Evolutionary conservation across 2,888 invertebrate species (phyloP).

Genomic region (Iselma pallidipennis): DNA sequence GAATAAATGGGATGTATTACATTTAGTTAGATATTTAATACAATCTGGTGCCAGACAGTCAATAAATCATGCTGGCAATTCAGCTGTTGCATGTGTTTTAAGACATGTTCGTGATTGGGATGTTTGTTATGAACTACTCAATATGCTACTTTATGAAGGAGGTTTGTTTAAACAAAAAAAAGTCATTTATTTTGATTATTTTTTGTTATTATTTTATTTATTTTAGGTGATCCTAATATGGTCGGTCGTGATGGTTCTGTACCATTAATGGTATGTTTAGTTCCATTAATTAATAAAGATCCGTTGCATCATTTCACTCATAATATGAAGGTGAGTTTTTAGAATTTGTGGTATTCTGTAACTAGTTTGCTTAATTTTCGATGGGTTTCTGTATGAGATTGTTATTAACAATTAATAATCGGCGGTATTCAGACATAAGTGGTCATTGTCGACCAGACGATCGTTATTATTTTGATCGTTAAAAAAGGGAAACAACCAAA

Average conservation of each 20-base stretch:
- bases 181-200: too few species aligned
- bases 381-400: too few species aligned
- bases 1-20: constrained; percentile 76
- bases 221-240: constrained; percentile 66
- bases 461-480: too few species aligned
- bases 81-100: constrained; percentile 71
- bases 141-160: constrained; percentile 64
- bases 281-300: constrained; percentile 75
- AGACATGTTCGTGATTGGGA: constrained; percentile 73
- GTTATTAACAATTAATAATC: too few species aligned
- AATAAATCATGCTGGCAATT: constrained; percentile 71
- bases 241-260: constrained; percentile 73
- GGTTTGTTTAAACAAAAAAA: too few species aligned
- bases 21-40: constrained; percentile 65
- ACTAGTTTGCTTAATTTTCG: too few species aligned
- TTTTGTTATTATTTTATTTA: constrained; percentile 8
- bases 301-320: constrained; percentile 73
- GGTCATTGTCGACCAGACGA: too few species aligned
- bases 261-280: constrained; percentile 74
- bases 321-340: constrained; percentile 69
- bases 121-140: constrained; percentile 64
- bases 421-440: too few species aligned
- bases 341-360: too few species aligned
- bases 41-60: constrained; percentile 69
- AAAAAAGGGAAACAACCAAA: too few species aligned